These are phyloP conservation scores for Battus philenor DNA, from an alignment of 1,140 invertebrate genomes.

Conservation along the genomic window DNA sequence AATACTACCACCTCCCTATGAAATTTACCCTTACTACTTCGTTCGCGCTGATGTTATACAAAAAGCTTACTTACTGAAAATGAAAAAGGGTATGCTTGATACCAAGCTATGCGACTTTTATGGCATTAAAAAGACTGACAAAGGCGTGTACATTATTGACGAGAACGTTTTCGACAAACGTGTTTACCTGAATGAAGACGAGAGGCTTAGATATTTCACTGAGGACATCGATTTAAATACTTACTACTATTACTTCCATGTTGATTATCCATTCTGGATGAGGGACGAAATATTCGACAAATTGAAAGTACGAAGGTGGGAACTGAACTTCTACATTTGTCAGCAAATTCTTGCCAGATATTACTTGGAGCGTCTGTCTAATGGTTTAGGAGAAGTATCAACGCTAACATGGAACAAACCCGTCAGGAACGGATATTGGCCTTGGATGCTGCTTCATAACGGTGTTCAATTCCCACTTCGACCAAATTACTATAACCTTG, in stretches of 20 bases:
- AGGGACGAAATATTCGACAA: constrained; percentile 71
- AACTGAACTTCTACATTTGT: constrained; percentile 77
- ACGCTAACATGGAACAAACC: constrained; percentile 70
- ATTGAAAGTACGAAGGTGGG: constrained; percentile 74
- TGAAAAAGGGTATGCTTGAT: constrained; percentile 50
- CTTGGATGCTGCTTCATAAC: constrained; percentile 78
- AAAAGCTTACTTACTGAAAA: constrained; percentile 75
- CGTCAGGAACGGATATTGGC: constrained; percentile 78
- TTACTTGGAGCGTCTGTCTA: constrained; percentile 80
- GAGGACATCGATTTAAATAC: constrained; percentile 82
- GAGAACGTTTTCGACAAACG: constrained; percentile 53
- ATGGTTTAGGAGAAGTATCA: constrained; percentile 76
- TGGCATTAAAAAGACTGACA: constrained; percentile 46
- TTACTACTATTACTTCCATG: constrained; percentile 81
- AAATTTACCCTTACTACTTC: constrained; percentile 79
- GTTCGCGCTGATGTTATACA: constrained; percentile 77
- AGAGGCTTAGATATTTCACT: constrained; percentile 78
- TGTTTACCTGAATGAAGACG: constrained; percentile 40
- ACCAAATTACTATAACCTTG: constrained; percentile 75
- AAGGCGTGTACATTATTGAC: constrained; percentile 48
- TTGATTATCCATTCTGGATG: constrained; percentile 81
- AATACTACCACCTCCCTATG: constrained; percentile 79
- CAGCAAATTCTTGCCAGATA: constrained; percentile 80
- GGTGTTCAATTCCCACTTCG: constrained; percentile 80
- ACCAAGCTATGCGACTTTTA: constrained; percentile 42